A percentile compares a stretch with the other conserved stretches of the same genome.
Conservation (phyloP, 2,113 vertebrate genomes). For the Eretmochelys imbricata region DNA sequence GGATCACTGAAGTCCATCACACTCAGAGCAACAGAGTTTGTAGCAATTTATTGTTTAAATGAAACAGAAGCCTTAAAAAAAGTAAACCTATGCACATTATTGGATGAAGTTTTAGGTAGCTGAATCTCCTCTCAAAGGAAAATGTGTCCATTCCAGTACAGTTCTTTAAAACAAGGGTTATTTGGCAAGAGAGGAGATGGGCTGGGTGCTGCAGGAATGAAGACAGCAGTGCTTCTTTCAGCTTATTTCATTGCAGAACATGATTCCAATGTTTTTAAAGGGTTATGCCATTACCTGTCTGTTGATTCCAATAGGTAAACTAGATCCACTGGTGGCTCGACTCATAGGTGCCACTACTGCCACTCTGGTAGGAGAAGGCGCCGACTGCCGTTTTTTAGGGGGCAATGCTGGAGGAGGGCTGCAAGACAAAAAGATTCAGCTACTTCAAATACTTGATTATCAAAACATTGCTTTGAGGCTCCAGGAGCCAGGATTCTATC, state of each 20-base stretch:
- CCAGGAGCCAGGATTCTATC: neutral
- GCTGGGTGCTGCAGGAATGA: neutral
- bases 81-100: neutral
- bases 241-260: neutral
- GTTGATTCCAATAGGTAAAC: slow-evolving; percentile 91
- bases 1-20: neutral
- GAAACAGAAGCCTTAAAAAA: neutral
- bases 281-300: slow-evolving; percentile 84
- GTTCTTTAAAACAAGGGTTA: neutral
- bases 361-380: slow-evolving; percentile 93
- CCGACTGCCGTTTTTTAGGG: slow-evolving; percentile 95
- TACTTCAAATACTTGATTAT: neutral
- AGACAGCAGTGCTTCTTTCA: neutral
- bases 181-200: neutral
- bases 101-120: neutral
- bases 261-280: fast-evolving
- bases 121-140: neutral
- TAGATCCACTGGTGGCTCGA: slow-evolving; percentile 90
- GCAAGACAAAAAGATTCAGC: slow-evolving; percentile 47
- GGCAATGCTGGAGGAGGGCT: slow-evolving; percentile 94
- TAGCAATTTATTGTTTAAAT: slow-evolving; percentile 40
- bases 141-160: neutral
- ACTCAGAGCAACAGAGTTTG: neutral
- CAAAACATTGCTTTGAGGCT: neutral
- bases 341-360: slow-evolving; percentile 97